Conservation (phyloP, 1,140 invertebrate genomes). For the Rhagoletis pomonella region DNA sequence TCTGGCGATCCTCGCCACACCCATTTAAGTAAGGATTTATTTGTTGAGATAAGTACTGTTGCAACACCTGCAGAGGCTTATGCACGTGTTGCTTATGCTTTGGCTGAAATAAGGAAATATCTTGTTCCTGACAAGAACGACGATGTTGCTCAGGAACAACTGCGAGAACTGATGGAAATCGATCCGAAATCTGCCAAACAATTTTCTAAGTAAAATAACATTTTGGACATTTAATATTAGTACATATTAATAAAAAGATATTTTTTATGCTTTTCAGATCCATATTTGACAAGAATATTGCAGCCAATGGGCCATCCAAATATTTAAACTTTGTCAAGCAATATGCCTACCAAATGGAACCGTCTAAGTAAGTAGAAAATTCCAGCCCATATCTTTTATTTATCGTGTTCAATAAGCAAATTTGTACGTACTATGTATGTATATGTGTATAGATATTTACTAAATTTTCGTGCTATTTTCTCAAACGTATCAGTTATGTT, state of each 20-base stretch:
- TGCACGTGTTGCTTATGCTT: slow-evolving; percentile 90
- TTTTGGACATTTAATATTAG: no score
- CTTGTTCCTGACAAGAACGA: slow-evolving; percentile 85
- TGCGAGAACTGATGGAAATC: slow-evolving; percentile 81
- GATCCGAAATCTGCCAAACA: slow-evolving; percentile 69
- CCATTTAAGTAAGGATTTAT: slow-evolving; percentile 93
- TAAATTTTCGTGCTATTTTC: no score
- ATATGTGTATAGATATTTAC: no score
- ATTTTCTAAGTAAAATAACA: slow-evolving; percentile 57
- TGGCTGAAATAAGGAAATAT: slow-evolving; percentile 85
- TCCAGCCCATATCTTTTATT: no score
- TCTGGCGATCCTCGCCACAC: slow-evolving; percentile 93
- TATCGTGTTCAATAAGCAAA: not conserved
- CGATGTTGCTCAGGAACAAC: slow-evolving; percentile 86
- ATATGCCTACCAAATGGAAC: slow-evolving; percentile 39
- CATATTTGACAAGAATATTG: not conserved
- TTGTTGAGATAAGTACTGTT: slow-evolving; percentile 93
- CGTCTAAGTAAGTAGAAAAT: not conserved
- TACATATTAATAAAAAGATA: not conserved
- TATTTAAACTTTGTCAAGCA: slow-evolving; percentile 50
- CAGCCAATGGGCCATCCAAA: slow-evolving; percentile 6
- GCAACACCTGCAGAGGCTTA: slow-evolving; percentile 94
- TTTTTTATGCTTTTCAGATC: slow-evolving; percentile 19
- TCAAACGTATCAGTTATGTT: no score
- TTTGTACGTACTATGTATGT: not conserved